Base-by-base conservation (phyloP, 2,113 vertebrate species). In the Sebastes schlegelii region DNA sequence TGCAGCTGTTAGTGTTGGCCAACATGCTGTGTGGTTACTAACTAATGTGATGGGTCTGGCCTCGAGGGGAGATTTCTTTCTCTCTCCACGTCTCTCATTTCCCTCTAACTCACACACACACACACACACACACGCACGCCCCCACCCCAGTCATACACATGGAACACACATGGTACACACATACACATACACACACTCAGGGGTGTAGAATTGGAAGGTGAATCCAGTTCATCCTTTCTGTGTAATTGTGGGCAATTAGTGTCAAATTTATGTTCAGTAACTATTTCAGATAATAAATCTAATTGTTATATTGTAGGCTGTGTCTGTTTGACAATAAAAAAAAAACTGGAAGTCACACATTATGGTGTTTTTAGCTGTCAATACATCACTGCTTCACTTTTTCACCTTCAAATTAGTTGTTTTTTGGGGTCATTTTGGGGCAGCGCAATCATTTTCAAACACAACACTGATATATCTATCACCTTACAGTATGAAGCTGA, bases 1-100 rank as follows among this genome's bases (percentile, higher is more conserved):
- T 89, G 78, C 81, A 86, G 84, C 85, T 93, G 90, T 91, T 94
- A 74, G 80, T 86, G 82, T 90, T 94, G 93, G 88, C 89, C 75
- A 82, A 78, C 77, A 43, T n/a, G 68, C 82, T 62, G 80, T 89
- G 85, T 83, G 78, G 86, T 89, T 83, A 77, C 78, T 77, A 85
- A 80, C 80, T 80, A 80, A 88, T 77, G 83, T 86, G 84, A 69
- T 85, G 80, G 73, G 79, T 86, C 80, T 76, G 84, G 85, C 83
- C 62, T 85, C 45, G 0, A 71, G 74, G 65, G 77, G 57, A 71
- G 69, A 70, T 64, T 79, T 80, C 63, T 52, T 12, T 77, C 66
- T 49, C 71, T 73, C 58, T 77, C 62, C n/a, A 21, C 48, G 26
- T 85, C 62, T 70, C 65, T 58, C 48, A 16, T 74, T 74, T 72